Conservation (phyloP, 1,140 invertebrate species). For the Macrotrachela quadricornifera region DNA sequence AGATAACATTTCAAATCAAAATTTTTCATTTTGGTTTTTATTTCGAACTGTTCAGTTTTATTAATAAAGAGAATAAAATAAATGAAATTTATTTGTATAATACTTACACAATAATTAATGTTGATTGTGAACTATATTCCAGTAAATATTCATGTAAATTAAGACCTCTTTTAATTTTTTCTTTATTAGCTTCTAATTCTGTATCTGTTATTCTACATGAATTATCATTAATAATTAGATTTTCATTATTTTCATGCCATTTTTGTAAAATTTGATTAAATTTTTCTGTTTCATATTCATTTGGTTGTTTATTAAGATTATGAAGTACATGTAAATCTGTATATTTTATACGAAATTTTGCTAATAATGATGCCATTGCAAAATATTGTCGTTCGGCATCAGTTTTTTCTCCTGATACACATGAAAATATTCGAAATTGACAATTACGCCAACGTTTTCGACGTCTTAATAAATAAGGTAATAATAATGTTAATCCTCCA, state of each 20-base stretch:
- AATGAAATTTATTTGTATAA: no score
- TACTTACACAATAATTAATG: conserved; percentile 67
- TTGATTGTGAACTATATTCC: conserved; percentile 55
- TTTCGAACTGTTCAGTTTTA: no score
- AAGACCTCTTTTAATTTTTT: conserved; percentile 50
- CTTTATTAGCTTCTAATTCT: no score
- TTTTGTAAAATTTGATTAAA: no score
- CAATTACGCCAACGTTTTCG: conserved; percentile 58
- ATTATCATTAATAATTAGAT: no score
- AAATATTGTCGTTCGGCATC: neutral
- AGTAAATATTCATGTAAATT: conserved; percentile 57
- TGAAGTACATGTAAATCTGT: conserved; percentile 62
- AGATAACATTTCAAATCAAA: no score
- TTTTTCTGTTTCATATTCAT: no score
- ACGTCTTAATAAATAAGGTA: conserved; percentile 74
- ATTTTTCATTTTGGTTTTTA: no score
- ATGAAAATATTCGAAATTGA: conserved; percentile 46
- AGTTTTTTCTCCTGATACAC: neutral
- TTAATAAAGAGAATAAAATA: no score
- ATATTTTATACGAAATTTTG: conserved; percentile 88
- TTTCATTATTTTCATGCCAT: no score
- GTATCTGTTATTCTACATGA: no score
- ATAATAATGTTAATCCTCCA: conserved; percentile 59
- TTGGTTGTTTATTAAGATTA: no score
- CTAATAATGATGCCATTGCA: conserved; percentile 80